Evolutionary conservation across 2,888 invertebrate genomes (phyloP).

Genomic region (Campaea margaritaria): DNA sequence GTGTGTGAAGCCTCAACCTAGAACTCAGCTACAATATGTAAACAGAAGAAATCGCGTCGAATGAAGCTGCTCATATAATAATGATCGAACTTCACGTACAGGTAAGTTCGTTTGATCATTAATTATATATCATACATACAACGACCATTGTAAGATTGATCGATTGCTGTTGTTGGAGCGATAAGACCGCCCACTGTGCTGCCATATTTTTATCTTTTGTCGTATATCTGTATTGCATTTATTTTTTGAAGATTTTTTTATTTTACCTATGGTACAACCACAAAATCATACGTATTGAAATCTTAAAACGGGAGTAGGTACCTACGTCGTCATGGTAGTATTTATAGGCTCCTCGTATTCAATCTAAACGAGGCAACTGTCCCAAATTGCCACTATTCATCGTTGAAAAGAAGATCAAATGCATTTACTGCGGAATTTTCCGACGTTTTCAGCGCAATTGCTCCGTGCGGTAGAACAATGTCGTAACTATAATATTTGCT

Average conservation of each 20-base stretch:
- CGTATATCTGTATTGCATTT: no score
- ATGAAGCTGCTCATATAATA: no score
- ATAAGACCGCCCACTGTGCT: no score
- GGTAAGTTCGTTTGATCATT: no score
- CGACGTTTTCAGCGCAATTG: slow-evolving; percentile 47
- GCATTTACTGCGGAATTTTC: slow-evolving; percentile 46
- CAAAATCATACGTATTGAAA: neutral
- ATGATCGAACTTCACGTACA: no score
- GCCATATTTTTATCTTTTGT: no score
- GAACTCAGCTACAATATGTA: no score
- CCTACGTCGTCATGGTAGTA: slow-evolving; percentile 20
- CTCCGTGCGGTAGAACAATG: slow-evolving; percentile 40
- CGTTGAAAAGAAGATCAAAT: slow-evolving; percentile 55
- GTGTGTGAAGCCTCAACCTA: no score
- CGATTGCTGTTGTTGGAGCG: no score
- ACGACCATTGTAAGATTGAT: no score
- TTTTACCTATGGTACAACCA: neutral
- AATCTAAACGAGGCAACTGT: slow-evolving; percentile 48
- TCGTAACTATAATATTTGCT: slow-evolving; percentile 47
- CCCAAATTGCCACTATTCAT: slow-evolving; percentile 58
- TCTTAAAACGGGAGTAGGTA: neutral
- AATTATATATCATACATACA: no score
- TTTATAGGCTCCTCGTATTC: slow-evolving; percentile 30
- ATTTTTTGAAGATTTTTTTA: neutral
- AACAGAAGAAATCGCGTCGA: no score